Percentiles rank a stretch among this genome's conserved stretches.
phyloP scores from a whole-genome alignment of 1,140 invertebrate species.

The Cylas formicarius region DNA sequence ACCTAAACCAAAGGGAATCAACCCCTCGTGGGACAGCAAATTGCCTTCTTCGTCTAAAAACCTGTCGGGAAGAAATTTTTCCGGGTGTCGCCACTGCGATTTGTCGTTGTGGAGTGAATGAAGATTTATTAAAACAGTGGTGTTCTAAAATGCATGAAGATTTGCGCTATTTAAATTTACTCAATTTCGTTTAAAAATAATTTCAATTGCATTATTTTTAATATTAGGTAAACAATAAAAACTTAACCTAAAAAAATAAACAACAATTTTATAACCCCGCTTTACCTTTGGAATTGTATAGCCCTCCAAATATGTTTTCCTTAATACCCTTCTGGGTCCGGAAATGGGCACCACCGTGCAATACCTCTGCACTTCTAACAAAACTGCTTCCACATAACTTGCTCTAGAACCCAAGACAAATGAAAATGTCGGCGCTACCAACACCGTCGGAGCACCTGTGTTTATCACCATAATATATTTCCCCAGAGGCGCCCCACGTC shows the following conservation, averaged over 20 bases:
- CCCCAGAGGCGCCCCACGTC: constrained; percentile 51
- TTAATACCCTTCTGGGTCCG: constrained; percentile 58
- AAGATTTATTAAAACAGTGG: constrained; percentile 58
- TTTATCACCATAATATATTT: constrained; percentile 53
- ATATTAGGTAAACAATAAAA: not conserved
- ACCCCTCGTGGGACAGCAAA: constrained; percentile 48
- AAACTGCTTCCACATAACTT: constrained; percentile 51
- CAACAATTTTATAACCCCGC: constrained; percentile 22
- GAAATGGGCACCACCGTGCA: constrained; percentile 54
- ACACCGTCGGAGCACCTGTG: constrained; percentile 46
- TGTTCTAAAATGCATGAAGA: constrained; percentile 29
- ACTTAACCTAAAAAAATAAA: not conserved
- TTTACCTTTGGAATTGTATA: constrained; percentile 59
- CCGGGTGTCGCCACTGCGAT: constrained; percentile 60
- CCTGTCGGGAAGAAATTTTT: constrained; percentile 62
- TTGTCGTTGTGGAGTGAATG: constrained; percentile 62
- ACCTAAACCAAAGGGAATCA: constrained; percentile 68
- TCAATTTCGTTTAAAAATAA: not conserved
- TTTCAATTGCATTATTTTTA: constrained; percentile 1
- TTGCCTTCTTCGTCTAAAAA: constrained; percentile 59
- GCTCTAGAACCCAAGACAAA: constrained; percentile 14
- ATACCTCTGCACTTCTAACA: constrained; percentile 54
- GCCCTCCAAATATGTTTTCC: constrained; percentile 51
- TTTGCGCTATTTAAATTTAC: constrained; percentile 1
- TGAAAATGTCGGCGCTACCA: not conserved